Percentiles rank a stretch among this genome's conserved stretches.
phyloP scores from a whole-genome alignment of 64 coral and sea anemone genomes.

The Montipora efflorescens region DNA sequence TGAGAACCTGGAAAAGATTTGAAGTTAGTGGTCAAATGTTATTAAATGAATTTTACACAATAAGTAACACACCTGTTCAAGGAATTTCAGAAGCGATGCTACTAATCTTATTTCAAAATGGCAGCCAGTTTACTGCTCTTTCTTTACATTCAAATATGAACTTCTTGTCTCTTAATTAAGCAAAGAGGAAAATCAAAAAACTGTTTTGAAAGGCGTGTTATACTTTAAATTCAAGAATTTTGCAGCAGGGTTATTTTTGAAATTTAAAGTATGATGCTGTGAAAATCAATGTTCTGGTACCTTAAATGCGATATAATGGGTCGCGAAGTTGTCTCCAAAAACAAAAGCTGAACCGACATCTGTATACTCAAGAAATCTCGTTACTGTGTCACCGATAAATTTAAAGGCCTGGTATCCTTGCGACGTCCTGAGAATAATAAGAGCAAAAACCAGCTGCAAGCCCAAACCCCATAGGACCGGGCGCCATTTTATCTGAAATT shows the following conservation, averaged over 20 bases:
- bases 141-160: no score
- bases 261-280: no score
- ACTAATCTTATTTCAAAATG: no score
- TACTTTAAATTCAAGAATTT: no score
- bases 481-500: slow-evolving; percentile 64
- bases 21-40: neutral
- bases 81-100: no score
- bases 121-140: no score
- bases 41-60: no score
- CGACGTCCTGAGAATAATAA: slow-evolving; percentile 74
- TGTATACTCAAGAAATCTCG: slow-evolving; percentile 81
- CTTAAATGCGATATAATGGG: slow-evolving; percentile 88
- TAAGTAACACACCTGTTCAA: no score
- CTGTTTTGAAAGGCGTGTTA: no score
- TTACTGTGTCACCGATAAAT: slow-evolving; percentile 74
- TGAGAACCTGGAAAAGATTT: slow-evolving; percentile 63
- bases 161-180: no score
- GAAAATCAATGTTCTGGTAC: slow-evolving; percentile 14
- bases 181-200: no score
- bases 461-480: slow-evolving; percentile 79
- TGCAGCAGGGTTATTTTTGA: no score
- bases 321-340: slow-evolving; percentile 48
- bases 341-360: slow-evolving; percentile 76
- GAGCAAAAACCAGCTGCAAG: slow-evolving; percentile 79
- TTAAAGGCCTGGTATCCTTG: slow-evolving; percentile 74